phyloP scores from a whole-genome alignment of 2,113 vertebrate species.

The Labrus mixtus region DNA sequence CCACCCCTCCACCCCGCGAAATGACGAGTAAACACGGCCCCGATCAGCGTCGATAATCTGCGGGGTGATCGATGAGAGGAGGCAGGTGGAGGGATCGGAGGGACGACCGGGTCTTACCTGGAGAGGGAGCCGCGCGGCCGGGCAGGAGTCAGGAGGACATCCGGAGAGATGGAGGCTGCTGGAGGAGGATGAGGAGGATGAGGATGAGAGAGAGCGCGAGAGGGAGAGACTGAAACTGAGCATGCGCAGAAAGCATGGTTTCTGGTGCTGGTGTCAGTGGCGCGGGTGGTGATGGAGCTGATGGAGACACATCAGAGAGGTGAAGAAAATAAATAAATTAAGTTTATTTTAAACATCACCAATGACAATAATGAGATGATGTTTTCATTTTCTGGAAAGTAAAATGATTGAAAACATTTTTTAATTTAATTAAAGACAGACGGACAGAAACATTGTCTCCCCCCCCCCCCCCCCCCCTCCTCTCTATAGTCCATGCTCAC shows the following conservation, averaged over 20 bases:
- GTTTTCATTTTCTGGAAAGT: too few relatives aligned
- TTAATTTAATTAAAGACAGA: too few relatives aligned
- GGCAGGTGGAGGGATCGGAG: neutral
- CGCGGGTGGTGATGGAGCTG: neutral
- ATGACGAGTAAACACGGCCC: neutral
- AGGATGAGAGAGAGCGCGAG: too few relatives aligned
- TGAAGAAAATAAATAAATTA: too few relatives aligned
- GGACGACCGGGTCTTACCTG: conserved; percentile 57
- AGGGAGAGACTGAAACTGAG: conserved; percentile 22
- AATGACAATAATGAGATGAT: too few relatives aligned
- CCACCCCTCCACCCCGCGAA: conserved; percentile 7
- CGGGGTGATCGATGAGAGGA: neutral
- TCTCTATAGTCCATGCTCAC: too few relatives aligned
- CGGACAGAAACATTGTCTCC: too few relatives aligned
- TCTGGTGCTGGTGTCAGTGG: conserved; percentile 3
- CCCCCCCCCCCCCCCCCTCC: too few relatives aligned
- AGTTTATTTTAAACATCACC: too few relatives aligned
- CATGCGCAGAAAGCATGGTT: conserved; percentile 60
- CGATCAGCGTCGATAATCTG: neutral
- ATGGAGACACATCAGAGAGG: neutral
- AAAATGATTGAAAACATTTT: too few relatives aligned
- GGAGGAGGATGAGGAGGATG: conserved; percentile 22
- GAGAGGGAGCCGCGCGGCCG: conserved; percentile 26
- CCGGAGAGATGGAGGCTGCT: conserved; percentile 59
- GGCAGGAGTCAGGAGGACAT: conserved; percentile 22